Conservation (phyloP, 2,888 invertebrate genomes). For the Ormyrus nitidulus region DNA sequence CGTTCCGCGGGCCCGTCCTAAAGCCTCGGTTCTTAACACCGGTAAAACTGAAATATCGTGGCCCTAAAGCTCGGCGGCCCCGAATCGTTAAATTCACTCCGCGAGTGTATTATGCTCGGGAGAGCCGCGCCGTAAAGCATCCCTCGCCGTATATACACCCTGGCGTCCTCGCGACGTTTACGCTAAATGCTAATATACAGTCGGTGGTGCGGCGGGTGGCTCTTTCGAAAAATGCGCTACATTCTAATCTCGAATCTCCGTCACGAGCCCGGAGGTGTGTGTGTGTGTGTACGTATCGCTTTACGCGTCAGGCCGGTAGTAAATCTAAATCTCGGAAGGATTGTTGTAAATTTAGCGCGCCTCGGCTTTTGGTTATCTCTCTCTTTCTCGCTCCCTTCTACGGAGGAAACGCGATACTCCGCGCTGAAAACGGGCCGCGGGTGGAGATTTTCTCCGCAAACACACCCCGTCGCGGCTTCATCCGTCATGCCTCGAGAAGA, state of each 20-base stretch:
- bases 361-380: not conserved
- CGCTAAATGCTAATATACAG: constrained; percentile 13
- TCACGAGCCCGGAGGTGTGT: constrained; percentile 10
- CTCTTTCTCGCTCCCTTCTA: not conserved
- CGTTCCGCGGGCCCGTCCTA: not conserved
- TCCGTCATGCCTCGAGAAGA: too few species aligned
- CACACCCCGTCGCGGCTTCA: not conserved
- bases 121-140: constrained; percentile 3
- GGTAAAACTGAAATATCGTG: constrained; percentile 27
- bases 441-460: constrained; percentile 16
- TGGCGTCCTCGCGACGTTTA: not conserved
- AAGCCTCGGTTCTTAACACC: not conserved
- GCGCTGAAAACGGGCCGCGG: not conserved
- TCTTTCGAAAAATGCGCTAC: not conserved
- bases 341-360: constrained; percentile 50
- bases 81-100: constrained; percentile 44
- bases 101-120: constrained; percentile 18
- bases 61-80: not conserved
- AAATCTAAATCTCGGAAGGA: constrained; percentile 42
- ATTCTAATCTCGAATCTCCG: constrained; percentile 47
- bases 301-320: constrained; percentile 31
- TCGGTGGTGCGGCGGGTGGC: not conserved
- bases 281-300: constrained; percentile 24
- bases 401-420: not conserved
- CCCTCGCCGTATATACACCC: not conserved